Base-by-base conservation (phyloP, 1,140 invertebrate genomes). In the Neodiprion virginianus region DNA sequence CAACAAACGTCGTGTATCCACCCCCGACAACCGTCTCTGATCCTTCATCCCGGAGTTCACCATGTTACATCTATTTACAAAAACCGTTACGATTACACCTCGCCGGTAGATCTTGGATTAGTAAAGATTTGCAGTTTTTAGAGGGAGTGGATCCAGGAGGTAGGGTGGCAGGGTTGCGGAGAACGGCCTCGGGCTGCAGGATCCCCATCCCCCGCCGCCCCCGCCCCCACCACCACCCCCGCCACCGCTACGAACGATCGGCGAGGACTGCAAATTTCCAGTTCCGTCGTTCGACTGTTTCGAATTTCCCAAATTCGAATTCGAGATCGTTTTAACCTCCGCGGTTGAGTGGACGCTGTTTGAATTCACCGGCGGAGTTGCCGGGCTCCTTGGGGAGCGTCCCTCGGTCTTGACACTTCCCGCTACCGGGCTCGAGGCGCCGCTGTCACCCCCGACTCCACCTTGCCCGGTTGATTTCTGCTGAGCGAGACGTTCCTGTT, bases 401-500 rank as follows among this genome's bases (percentile, higher is more conserved):
- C 87, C 87, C 67, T 88, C 87, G 7, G 86, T 84, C 50, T 88
- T 87, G 9, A 84, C 82, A 72, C 76, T 83, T 8, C 81, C 79
- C 4, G 80, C 72, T 0, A 82, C 79, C 1, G 83, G 83, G 69
- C 83, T 85, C 1, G 83, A 84, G 4, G 82, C 83, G 2, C 83
- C 83, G 49, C 81, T 85, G 28, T 83, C 82, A 5, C 75, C 82
- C 0, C 82, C 79, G 14, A 83, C 78, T 14, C 79, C 78, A 72
- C 82, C 40, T 69, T 79, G 61, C 73, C 75, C 72, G 47, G 67
- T 82, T 0, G 86, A 84, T 79, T 95, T 95, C 83, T 96, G 95
- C 81, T 95, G 94, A 1, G 94, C 94, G 68, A 95, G 84, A 21
- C 94, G 88, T 87, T 98, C 97, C 83, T 98, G 96, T 88, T 98